These are phyloP conservation scores for Coenobita brevimanus DNA, from an alignment of 1,140 invertebrate species.

Conservation along the genomic window DNA sequence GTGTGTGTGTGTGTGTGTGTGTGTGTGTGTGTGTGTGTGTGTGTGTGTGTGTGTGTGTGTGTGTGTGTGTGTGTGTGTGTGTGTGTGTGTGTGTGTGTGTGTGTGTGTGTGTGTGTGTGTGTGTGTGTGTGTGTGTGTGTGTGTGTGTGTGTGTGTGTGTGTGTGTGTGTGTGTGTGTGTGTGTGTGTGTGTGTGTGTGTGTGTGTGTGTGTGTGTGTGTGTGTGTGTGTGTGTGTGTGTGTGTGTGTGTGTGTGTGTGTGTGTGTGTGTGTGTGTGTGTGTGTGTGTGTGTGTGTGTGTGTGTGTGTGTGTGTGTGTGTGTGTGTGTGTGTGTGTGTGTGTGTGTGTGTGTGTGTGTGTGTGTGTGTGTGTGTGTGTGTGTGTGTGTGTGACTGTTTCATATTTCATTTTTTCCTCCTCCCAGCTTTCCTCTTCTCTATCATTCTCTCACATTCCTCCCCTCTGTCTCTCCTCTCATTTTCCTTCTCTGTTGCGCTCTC, in stretches of 20 bases:
- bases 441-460: neutral
- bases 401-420: neutral
- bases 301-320: neutral
- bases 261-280: neutral
- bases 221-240: no score
- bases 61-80: no score
- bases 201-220: no score
- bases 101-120: no score
- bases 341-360: neutral
- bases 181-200: no score
- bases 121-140: no score
- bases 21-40: no score
- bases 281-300: neutral
- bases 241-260: neutral
- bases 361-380: neutral
- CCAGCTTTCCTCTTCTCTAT: neutral
- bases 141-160: no score
- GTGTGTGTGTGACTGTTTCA: neutral
- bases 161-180: no score
- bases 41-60: no score
- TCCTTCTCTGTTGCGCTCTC: neutral
- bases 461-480: neutral
- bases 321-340: constrained; percentile 1
- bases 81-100: no score
- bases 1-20: no score